A percentile compares a stretch with the other conserved stretches of the same genome.
Evolutionary conservation across 2,797 vertebrate genomes (phyloP).

Genomic region (Caiman crocodilus): DNA sequence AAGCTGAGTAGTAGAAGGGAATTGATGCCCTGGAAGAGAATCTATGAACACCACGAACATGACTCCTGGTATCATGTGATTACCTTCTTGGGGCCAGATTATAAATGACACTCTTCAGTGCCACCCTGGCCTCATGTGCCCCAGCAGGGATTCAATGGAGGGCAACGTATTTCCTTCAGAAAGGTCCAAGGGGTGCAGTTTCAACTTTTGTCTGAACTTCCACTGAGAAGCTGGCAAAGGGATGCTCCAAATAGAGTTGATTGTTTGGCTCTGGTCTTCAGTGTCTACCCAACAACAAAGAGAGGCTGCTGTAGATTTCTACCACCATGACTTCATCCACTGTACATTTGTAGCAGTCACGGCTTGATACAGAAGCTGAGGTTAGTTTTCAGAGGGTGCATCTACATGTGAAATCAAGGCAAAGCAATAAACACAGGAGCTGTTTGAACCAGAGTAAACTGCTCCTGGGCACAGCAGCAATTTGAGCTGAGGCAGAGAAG

Average conservation of each 20-base stretch:
- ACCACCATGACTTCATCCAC: background rate
- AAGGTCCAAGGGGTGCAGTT: background rate
- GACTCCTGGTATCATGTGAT: background rate
- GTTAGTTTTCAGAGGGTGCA: no score
- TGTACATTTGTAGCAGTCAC: background rate
- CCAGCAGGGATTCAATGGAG: background rate
- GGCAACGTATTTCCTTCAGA: background rate
- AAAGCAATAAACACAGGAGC: no score
- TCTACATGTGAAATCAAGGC: no score
- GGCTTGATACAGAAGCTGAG: background rate
- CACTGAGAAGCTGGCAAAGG: background rate
- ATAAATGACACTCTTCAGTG: background rate
- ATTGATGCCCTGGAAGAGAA: background rate
- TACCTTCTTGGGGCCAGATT: background rate
- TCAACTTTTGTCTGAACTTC: no score
- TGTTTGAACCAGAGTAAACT: no score
- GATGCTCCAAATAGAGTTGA: background rate
- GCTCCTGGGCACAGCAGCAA: no score
- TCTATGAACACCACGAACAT: no score
- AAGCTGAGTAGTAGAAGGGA: background rate
- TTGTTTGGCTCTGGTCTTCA: background rate
- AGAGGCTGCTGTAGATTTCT: background rate
- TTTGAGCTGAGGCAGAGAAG: no score
- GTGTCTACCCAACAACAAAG: background rate
- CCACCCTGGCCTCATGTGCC: background rate